Conservation (phyloP, 2,113 vertebrate species). For the Petrocephalus zakoni region DNA sequence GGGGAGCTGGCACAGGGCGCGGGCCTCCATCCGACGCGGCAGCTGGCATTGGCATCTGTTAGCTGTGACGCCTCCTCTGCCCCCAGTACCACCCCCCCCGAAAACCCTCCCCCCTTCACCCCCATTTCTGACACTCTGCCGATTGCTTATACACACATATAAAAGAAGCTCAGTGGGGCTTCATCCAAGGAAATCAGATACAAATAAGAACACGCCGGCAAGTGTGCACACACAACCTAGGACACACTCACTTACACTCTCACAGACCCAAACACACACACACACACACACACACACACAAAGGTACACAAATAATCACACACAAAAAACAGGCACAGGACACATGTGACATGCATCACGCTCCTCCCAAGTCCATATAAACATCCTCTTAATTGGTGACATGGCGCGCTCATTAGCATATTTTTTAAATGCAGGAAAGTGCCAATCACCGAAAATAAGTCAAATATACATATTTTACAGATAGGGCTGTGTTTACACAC, state of each 20-base stretch:
- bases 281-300: not conserved
- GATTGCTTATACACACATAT: not conserved
- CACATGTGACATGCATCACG: not conserved
- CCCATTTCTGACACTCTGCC: not conserved
- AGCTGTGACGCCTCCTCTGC: not conserved
- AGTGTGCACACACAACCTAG: not conserved
- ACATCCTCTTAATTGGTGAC: not conserved
- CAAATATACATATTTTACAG: not conserved
- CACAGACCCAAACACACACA: not conserved
- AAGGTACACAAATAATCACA: not conserved
- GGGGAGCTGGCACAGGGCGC: not conserved
- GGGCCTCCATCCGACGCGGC: not conserved
- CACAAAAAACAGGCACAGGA: not conserved
- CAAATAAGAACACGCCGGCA: not conserved
- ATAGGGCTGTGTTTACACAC: not conserved
- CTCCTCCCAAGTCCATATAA: not conserved
- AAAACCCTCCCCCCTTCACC: not conserved
- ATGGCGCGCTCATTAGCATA: not conserved
- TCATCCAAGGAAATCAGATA: not conserved
- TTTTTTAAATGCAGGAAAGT: not conserved
- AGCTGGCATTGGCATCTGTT: constrained; percentile 7
- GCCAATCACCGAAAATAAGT: not conserved
- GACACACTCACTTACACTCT: not conserved
- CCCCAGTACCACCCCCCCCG: not conserved
- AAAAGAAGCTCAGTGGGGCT: not conserved